Conservation (phyloP, 2,797 vertebrate genomes). For the Xenopus petersii region DNA sequence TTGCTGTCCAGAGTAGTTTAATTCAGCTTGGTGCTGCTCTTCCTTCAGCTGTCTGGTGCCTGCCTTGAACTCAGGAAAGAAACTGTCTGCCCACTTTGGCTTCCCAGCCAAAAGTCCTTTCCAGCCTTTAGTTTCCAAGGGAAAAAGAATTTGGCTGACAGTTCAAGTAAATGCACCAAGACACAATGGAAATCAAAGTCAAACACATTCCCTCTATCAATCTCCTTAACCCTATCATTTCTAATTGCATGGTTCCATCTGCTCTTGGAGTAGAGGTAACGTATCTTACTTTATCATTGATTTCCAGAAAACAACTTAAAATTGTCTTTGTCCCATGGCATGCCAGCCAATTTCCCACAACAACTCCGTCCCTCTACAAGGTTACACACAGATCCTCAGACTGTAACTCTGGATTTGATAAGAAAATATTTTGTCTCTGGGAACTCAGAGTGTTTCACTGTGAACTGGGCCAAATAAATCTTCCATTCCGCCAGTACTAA, state of each 20-base stretch:
- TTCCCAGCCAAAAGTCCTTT: slow-evolving; percentile 56
- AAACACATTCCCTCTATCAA: slow-evolving; percentile 33
- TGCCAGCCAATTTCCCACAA: too few relatives aligned
- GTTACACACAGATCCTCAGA: too few relatives aligned
- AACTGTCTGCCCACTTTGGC: slow-evolving; percentile 60
- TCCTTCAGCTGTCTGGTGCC: slow-evolving; percentile 63
- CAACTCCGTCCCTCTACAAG: too few relatives aligned
- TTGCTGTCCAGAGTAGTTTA: slow-evolving; percentile 58
- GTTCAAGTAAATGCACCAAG: slow-evolving; percentile 19
- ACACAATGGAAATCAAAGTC: neutral
- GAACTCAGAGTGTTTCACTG: too few relatives aligned
- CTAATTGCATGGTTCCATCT: neutral
- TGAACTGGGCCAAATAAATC: too few relatives aligned
- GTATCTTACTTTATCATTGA: too few relatives aligned
- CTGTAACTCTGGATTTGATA: too few relatives aligned
- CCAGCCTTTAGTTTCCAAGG: slow-evolving; percentile 56
- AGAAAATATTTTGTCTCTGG: too few relatives aligned
- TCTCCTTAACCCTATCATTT: slow-evolving; percentile 15
- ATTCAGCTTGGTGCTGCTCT: slow-evolving; percentile 61
- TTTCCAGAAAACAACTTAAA: too few relatives aligned
- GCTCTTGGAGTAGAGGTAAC: too few relatives aligned
- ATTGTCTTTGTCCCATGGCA: too few relatives aligned
- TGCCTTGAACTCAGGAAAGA: slow-evolving; percentile 62
- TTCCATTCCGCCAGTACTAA: too few relatives aligned
- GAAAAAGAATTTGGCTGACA: slow-evolving; percentile 56